Evolutionary conservation across 37 sponge, comb jelly and placozoan species (phyloP).

Genomic region (Haliclona indistincta): DNA sequence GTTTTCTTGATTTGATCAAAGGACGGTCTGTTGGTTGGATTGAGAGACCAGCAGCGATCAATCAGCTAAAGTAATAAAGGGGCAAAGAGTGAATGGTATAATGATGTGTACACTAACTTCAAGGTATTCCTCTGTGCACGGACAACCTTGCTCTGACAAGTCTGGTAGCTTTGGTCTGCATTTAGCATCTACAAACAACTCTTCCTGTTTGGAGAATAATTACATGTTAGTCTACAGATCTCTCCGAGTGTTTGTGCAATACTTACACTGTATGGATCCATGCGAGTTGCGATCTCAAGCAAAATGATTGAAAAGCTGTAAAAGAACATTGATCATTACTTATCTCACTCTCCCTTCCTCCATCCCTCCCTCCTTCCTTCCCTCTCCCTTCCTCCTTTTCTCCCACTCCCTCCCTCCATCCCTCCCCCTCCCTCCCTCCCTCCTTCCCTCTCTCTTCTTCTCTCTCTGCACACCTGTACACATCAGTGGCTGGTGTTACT

Average conservation of each 20-base stretch:
- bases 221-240: neutral
- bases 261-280: constrained; percentile 76
- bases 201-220: constrained; percentile 25
- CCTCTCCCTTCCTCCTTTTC: neutral
- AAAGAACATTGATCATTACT: no score
- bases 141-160: constrained; percentile 45
- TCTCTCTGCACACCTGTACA: constrained; percentile 70
- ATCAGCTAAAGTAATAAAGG: constrained; percentile 55
- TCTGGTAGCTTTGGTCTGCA: constrained; percentile 48
- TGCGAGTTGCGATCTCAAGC: constrained; percentile 75
- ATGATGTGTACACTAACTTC: constrained; percentile 23
- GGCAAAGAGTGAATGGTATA: neutral
- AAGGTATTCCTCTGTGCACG: constrained; percentile 57
- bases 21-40: constrained; percentile 52
- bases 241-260: neutral
- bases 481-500: constrained; percentile 46
- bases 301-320: constrained; percentile 75
- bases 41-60: constrained; percentile 56
- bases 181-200: constrained; percentile 19
- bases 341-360: no score
- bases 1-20: constrained; percentile 77
- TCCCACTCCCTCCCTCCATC: no score
- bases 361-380: neutral
- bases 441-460: neutral
- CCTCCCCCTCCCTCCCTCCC: no score